Percentiles rank a stretch among this genome's conserved stretches.
Conservation (phyloP, 2,888 invertebrate species). For the Dynastes hyllus region DNA sequence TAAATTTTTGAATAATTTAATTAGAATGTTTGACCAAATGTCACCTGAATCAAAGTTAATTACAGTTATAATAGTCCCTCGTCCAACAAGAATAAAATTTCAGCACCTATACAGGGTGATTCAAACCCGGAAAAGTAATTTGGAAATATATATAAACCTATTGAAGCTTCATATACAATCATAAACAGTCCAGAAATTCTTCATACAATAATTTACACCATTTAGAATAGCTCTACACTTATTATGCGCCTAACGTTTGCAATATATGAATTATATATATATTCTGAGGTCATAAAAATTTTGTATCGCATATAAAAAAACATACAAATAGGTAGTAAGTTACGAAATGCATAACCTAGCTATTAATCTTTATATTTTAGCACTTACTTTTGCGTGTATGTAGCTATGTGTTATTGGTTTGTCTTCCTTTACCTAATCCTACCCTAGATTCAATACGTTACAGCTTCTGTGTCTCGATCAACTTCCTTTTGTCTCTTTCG, state of each 20-base stretch:
- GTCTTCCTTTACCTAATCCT: constrained; percentile 5
- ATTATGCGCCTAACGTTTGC: background rate
- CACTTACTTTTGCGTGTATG: background rate
- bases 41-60: no score
- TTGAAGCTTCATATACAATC: no score
- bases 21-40: no score
- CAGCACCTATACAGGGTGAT: no score
- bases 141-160: no score
- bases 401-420: background rate
- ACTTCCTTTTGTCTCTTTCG: constrained; percentile 78
- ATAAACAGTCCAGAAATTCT: background rate
- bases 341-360: background rate
- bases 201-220: background rate
- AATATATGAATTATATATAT: background rate
- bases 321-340: background rate
- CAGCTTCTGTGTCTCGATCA: constrained; percentile 72
- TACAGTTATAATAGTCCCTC: no score
- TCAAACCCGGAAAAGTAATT: no score
- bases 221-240: background rate
- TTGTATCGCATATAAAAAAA: constrained; percentile 31
- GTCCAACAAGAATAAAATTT: no score
- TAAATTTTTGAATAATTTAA: no score
- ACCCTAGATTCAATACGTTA: constrained; percentile 3
- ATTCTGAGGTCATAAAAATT: constrained; percentile 7
- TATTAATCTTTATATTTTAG: constrained; percentile 6